Evolutionary conservation across 2,113 vertebrate species (phyloP), one percentile per base, ranked within the genome.

Genomic region (Hepsetus odoe): DNA sequence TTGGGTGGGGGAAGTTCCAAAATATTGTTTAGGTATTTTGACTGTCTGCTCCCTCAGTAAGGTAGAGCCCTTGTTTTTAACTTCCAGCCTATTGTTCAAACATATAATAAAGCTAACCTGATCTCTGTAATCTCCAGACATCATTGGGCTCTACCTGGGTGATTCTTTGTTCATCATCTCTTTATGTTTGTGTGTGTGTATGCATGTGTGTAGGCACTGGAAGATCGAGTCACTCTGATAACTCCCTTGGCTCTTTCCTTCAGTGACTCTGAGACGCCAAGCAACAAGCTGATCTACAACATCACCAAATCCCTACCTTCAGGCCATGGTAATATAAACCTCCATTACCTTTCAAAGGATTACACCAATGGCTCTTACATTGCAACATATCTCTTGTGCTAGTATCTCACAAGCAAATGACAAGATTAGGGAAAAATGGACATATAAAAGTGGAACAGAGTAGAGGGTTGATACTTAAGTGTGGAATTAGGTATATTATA

Each of bases 161-260:
- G 30, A 32, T 28, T 53, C 8, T n/a, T n/a, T 55, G 61, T 66
- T 44, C 35, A 14, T 77, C 16, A 18, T 56, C 78, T 64, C 84
- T 66, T 73, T 84, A 62, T 69, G 7, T 80, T 18, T 68, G 10
- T 33, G 42, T 61, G 62, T 53, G 32, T 75, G 55, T 64, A 42
- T 78, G 62, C 70, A 46, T 68, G 22, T 51, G 3, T 66, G 26
- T 86, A 99, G 98, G 98, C 96, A 68, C 88, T 93, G 82, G 96
- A 98, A 90, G 94, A 98, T 82, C 92, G 90, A 0, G 89, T 96
- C 83, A 99, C 96, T 1, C 91, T 93, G 85, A 94, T 99, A 84
- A 93, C 93, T 10, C 88, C 96, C 2, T 90, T 93, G 68, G 95
- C 95, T 64, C 92, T 99, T 32, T 95, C 96, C 79, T 98, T 98